Evolutionary conservation across 1,140 invertebrate species (phyloP), one percentile per base, ranked within the genome.

Genomic region (Drosophila orena): DNA sequence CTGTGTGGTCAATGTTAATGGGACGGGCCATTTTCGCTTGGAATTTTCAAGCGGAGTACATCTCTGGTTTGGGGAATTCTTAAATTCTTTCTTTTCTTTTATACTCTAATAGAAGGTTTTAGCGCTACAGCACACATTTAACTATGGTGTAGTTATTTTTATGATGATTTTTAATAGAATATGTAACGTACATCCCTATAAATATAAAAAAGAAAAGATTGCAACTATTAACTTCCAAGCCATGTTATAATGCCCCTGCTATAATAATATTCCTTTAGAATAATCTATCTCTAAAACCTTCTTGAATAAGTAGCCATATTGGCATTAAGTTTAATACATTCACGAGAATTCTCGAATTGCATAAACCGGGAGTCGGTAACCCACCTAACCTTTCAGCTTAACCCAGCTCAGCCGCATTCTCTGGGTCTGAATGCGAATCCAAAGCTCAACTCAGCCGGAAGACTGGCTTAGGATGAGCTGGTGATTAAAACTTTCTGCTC

Each of bases 401-500:
- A 10, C 34, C 62, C 44, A 50, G 58, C 15, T 62, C 11, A 66
- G 20, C 20, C 22, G n/a, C 44, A 50, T 44, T 64, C 24, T 52
- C 59, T 22, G 59, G 12, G 6, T 64, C 46, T 35, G 34, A 27
- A 68, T 46, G 20, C 37, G 14, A 46, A 40, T 72, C 58, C n/a
- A 53, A 12, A 50, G 34, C 46, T 47, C 15, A 61, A 40, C 37
- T 60, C 53, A 75, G 68, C 64, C 78, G 83, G 74, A 85, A 88
- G 73, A 71, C 43, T 50, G 35, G 15, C 22, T 46, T 17, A 47
- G 58, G 70, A 64, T 50, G 58, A 64, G 55, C 50, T 53, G n/a
- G 38, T 35, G 27, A 38, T 46, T 49, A 70, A 42, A 50, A 68
- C 72, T 89, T 88, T 89, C 62, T 78, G 84, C 84, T 88, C 79